Conservation (phyloP, 2,113 vertebrate species). For the Piaya cayana region DNA sequence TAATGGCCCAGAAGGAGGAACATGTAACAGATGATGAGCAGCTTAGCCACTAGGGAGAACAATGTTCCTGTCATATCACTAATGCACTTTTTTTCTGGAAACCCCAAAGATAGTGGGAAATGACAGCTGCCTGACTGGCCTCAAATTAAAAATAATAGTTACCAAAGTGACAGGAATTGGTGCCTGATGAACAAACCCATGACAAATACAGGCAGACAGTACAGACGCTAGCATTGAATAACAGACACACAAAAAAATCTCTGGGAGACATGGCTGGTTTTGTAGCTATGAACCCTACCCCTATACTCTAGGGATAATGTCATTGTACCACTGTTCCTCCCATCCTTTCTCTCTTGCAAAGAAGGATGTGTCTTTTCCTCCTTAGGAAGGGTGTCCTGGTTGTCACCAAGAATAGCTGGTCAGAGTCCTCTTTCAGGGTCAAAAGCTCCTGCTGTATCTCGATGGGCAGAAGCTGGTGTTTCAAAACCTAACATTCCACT, state of each 20-base stretch:
- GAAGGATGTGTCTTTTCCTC: neutral
- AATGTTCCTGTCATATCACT: neutral
- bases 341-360: neutral
- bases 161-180: neutral
- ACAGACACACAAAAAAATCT: neutral
- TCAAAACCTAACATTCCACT: rapidly evolving
- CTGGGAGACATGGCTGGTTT: neutral
- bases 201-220: neutral
- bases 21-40: neutral
- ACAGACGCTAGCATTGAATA: neutral
- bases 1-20: neutral
- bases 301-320: neutral
- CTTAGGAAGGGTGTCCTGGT: rapidly evolving
- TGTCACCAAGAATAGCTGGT: neutral
- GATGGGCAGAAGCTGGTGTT: rapidly evolving
- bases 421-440: neutral
- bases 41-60: neutral
- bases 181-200: neutral
- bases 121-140: neutral
- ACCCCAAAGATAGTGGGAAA: neutral
- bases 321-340: neutral
- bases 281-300: neutral
- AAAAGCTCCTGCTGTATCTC: neutral
- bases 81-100: neutral
- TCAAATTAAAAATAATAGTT: neutral